A percentile compares a stretch with the other conserved stretches of the same genome.
Conservation (phyloP, 2,113 vertebrate species). For the Antechinus stuartii region DNA sequence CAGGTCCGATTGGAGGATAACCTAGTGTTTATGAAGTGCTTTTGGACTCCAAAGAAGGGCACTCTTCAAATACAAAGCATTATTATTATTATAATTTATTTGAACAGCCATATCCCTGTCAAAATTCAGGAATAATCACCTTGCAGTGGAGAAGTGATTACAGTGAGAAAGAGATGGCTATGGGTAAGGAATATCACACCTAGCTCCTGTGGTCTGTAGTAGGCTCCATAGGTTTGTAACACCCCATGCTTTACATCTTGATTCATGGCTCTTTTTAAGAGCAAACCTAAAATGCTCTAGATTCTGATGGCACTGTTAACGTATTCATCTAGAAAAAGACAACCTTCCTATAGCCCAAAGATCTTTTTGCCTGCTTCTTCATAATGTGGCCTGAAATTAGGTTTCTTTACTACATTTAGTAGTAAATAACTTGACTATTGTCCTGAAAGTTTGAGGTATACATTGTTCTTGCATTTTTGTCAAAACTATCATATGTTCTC, state of each 20-base stretch:
- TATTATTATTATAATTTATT: slow-evolving; percentile 81
- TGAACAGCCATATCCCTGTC: slow-evolving; percentile 83
- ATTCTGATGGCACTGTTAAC: slow-evolving; percentile 69
- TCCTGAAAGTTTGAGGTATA: slow-evolving; percentile 67
- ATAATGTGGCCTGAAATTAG: slow-evolving; percentile 77
- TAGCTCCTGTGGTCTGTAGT: slow-evolving; percentile 82
- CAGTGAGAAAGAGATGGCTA: slow-evolving; percentile 82
- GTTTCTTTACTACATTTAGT: slow-evolving; percentile 75
- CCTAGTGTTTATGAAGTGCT: slow-evolving; percentile 77
- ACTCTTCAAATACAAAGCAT: slow-evolving; percentile 78
- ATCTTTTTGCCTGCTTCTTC: slow-evolving; percentile 69
- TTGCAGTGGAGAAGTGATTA: slow-evolving; percentile 81
- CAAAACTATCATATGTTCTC: slow-evolving; percentile 63
- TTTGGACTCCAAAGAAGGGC: slow-evolving; percentile 71
- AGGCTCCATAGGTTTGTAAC: slow-evolving; percentile 81
- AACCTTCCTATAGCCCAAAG: slow-evolving; percentile 67
- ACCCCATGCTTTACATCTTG: slow-evolving; percentile 80
- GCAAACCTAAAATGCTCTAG: slow-evolving; percentile 77
- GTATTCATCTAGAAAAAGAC: slow-evolving; percentile 70
- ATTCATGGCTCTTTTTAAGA: slow-evolving; percentile 79
- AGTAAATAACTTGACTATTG: slow-evolving; percentile 70
- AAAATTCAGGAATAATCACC: slow-evolving; percentile 82
- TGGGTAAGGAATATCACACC: slow-evolving; percentile 81
- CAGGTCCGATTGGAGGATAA: slow-evolving; percentile 77
- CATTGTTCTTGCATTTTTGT: slow-evolving; percentile 69